Percentiles rank a stretch among this genome's conserved stretches.
phyloP scores from a whole-genome alignment of 2,888 invertebrate genomes.

The Aquatica leii region DNA sequence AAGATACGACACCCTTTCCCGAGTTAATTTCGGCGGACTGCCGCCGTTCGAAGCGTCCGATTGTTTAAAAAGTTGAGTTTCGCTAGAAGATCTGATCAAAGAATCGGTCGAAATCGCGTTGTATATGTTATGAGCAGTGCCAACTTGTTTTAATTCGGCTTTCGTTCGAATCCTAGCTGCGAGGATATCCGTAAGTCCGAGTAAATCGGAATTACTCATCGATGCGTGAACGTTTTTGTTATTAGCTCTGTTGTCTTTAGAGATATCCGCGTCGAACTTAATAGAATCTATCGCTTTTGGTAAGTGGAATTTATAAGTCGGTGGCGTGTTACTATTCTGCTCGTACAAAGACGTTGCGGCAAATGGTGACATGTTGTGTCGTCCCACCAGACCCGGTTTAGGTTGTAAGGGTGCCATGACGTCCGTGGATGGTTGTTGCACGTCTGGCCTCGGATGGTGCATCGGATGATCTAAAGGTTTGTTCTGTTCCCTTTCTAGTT shows the following conservation, averaged over 20 bases:
- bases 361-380: constrained; percentile 66
- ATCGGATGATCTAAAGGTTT: constrained; percentile 40
- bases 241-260: constrained; percentile 35
- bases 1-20: constrained; percentile 42
- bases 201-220: constrained; percentile 55
- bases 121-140: constrained; percentile 43
- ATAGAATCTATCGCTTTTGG: constrained; percentile 75
- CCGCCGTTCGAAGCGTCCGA: not conserved
- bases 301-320: constrained; percentile 70
- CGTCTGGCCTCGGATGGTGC: constrained; percentile 49
- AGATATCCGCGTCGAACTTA: constrained; percentile 62
- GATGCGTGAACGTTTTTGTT: constrained; percentile 42
- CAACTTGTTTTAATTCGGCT: constrained; percentile 77
- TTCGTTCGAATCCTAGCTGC: constrained; percentile 84
- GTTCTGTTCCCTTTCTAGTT: constrained; percentile 57
- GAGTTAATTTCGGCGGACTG: constrained; percentile 31
- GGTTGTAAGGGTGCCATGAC: constrained; percentile 59
- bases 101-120: constrained; percentile 39
- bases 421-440: constrained; percentile 59
- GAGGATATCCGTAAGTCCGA: constrained; percentile 69
- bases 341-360: constrained; percentile 65
- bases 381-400: constrained; percentile 61
- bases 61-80: constrained; percentile 49
- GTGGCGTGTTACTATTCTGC: constrained; percentile 61
- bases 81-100: constrained; percentile 44